These are phyloP conservation scores for Albula goreensis DNA, from an alignment of 2,113 vertebrate genomes.

Conservation along the genomic window DNA sequence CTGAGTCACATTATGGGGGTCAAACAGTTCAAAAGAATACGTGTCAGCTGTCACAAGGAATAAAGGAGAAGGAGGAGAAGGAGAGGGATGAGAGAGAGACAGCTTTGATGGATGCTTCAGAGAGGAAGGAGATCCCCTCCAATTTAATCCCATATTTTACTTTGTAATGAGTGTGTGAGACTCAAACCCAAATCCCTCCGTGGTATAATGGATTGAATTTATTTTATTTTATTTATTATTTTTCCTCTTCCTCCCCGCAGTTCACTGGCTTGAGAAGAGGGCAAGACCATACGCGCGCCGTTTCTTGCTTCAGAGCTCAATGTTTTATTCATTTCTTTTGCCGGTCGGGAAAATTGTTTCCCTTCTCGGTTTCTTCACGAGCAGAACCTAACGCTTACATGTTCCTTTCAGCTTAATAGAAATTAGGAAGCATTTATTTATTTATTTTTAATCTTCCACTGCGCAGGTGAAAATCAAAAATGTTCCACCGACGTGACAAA, in stretches of 20 bases:
- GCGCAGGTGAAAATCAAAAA: background rate
- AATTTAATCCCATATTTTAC: conserved; percentile 35
- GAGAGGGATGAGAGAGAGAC: background rate
- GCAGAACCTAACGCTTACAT: background rate
- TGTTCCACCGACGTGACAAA: background rate
- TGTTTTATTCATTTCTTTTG: conserved; percentile 17
- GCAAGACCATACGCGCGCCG: background rate
- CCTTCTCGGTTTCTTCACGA: background rate
- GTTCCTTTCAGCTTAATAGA: background rate
- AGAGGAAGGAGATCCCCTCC: background rate
- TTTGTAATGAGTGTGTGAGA: conserved; percentile 40
- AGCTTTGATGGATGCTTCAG: background rate
- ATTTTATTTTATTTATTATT: conserved; percentile 10
- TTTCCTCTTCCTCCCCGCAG: conserved; percentile 11
- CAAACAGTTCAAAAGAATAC: background rate
- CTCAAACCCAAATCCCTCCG: conserved; percentile 29
- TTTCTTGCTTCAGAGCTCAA: conserved; percentile 11
- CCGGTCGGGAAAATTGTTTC: background rate
- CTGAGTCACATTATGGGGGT: background rate
- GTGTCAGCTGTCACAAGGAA: background rate
- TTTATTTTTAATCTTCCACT: no score
- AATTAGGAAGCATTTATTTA: background rate
- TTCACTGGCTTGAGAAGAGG: conserved; percentile 19
- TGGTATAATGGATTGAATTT: conserved; percentile 31
- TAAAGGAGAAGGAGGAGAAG: background rate